Evolutionary conservation across 2,888 invertebrate species (phyloP), one percentile per base, ranked within the genome.

Genomic region (Amphipyra berbera): DNA sequence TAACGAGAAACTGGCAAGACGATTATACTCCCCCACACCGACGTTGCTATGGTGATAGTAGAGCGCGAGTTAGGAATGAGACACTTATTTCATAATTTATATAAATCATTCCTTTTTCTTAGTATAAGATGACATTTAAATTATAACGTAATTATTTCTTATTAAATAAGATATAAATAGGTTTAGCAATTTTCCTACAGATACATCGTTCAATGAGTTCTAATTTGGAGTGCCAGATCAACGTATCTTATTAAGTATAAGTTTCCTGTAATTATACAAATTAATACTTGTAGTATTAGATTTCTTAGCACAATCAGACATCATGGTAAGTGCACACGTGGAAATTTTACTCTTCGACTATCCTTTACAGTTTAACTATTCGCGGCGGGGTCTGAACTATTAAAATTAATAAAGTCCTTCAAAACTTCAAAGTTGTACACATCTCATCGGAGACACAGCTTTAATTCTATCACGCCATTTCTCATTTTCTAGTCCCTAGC

Each of bases 401-500:
- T 65, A 55, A 64, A 68, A 62, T 64, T 61, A 55, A 55, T 69
- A 62, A 76, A 50, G 52, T 53, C 46, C 37, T 47, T 21, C 74
- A 49, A 73, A 57, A 54, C 33, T 71, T 44, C 49, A 49, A 56
- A 70, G 49, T 49, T 41, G 38, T 46, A 27, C 41, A 21, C 49
- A 64, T 63, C 61, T 65, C 61, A 68, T 68, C 44, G 47, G 57
- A 63, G 69, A 60, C 52, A 64, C 46, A 66, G 55, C 64, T 68
- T 60, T 77, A 68, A 75, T 68, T 68, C 49, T 65, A 70, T 80
- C 61, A 69, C 42, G 62, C 61, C 63, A 66, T 35, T 53, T 61
- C 46, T 68, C 59, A 63, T 68, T 73, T 76, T 79, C 65, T 63
- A 63, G 52, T 68, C 66, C 58, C 68, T 33, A 46, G 47, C n/a